Evolutionary conservation across 2,113 vertebrate genomes (phyloP).

Genomic region (Pygoscelis antarcticus): DNA sequence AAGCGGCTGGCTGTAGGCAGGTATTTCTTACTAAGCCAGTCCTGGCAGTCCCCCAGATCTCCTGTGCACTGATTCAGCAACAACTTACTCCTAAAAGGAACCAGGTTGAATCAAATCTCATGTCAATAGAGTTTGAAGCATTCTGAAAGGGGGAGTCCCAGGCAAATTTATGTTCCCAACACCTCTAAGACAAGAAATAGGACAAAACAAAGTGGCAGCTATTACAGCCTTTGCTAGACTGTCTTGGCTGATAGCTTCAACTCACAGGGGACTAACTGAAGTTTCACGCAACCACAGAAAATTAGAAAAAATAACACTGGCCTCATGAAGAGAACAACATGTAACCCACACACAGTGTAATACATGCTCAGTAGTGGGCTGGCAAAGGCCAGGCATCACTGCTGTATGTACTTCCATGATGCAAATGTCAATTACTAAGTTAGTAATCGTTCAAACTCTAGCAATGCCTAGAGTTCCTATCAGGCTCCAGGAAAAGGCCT

Average conservation of each 20-base stretch:
- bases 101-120: not conserved
- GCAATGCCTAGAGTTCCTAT: not conserved
- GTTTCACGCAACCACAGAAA: not conserved
- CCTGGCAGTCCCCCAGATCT: not conserved
- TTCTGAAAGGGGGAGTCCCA: not conserved
- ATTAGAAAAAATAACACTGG: not conserved
- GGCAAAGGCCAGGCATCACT: not conserved
- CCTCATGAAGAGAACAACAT: not conserved
- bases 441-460: not conserved
- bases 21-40: not conserved
- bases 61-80: not conserved
- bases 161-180: not conserved
- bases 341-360: not conserved
- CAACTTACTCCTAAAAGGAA: not conserved
- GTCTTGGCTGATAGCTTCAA: not conserved
- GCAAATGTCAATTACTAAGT: not conserved
- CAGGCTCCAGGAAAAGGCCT: not conserved
- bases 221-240: not conserved
- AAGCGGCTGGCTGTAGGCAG: not conserved
- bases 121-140: not conserved
- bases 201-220: not conserved
- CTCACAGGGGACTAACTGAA: not conserved
- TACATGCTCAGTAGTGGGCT: not conserved
- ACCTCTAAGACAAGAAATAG: not conserved
- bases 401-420: not conserved